Evolutionary conservation across 2,113 vertebrate genomes (phyloP), one percentile per base, ranked within the genome.

Genomic region (Egretta garzetta): DNA sequence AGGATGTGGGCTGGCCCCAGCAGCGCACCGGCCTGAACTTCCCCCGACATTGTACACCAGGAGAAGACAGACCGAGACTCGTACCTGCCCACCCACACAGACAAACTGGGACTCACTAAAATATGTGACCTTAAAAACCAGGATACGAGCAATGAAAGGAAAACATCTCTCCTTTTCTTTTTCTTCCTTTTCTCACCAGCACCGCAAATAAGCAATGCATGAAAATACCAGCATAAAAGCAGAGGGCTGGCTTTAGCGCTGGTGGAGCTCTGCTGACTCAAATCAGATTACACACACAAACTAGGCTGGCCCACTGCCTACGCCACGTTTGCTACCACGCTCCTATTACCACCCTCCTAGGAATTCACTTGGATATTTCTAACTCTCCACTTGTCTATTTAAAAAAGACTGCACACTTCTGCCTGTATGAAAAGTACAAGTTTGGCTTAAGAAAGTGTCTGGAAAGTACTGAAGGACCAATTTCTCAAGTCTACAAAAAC

Each of bases 1-100:
- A 97, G 98, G 98, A 98, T 98, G 98, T 98, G 98, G 98, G 98
- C 77, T 97, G 71, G 87, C 85, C 88, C 82, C 6, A 8, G 95
- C 93, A 91, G 82, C 47, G 1, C 86, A 53, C 30, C 80, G 19
- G 71, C 96, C 85, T 71, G 24, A 92, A 73, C 93, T 97, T 95
- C 93, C 91, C 96, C 87, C 85, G 89, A 66, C 83, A 45, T 6
- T 49, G 94, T 64, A 55, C 45, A 55, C 45, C 72, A 92, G 62
- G 68, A 93, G 66, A 27, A 67, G 67, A 52, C 62, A 81, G 39
- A 49, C 12, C 8, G 26, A 82, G 55, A 66, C 55, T 86, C 84
- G 41, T 77, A 94, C 76, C 90, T 92, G 89, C 70, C 81, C 80
- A 75, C 95, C 90, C 97, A 95, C 95, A 30, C 82, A n/a, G 66